phyloP scores from a whole-genome alignment of 2,113 vertebrate genomes.

The Equus przewalskii region DNA sequence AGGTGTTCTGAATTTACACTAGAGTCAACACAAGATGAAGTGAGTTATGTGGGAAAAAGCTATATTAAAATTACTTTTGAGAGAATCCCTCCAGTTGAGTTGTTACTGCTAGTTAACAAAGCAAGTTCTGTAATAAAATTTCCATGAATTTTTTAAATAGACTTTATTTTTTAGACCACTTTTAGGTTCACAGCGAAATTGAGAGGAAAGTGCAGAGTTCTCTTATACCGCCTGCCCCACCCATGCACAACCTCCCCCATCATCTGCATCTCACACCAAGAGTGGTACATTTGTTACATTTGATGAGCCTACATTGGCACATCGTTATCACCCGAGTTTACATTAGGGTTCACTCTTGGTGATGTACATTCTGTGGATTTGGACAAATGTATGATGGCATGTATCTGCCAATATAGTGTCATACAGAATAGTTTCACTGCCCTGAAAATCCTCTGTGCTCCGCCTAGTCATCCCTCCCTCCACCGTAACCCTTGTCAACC shows the following conservation, averaged over 20 bases:
- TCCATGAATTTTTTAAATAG: neutral
- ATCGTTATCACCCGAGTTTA: accelerated
- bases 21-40: neutral
- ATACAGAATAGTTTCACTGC: accelerated
- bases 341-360: neutral
- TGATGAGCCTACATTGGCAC: accelerated
- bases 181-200: neutral
- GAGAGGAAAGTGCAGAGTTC: neutral
- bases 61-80: neutral
- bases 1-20: neutral
- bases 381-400: accelerated
- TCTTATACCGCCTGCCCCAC: too few relatives aligned
- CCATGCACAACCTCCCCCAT: accelerated
- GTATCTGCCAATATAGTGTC: accelerated
- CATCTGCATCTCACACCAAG: accelerated
- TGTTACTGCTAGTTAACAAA: neutral
- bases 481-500: accelerated
- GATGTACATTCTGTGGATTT: accelerated
- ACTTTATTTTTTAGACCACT: neutral
- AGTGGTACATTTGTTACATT: accelerated
- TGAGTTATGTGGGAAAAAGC: neutral
- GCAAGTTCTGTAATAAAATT: neutral
- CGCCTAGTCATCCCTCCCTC: too few relatives aligned
- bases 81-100: neutral
- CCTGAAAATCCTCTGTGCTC: neutral